Evolutionary conservation across 2,797 vertebrate genomes (phyloP).

Genomic region (Tokudaia tokunoshimensis): DNA sequence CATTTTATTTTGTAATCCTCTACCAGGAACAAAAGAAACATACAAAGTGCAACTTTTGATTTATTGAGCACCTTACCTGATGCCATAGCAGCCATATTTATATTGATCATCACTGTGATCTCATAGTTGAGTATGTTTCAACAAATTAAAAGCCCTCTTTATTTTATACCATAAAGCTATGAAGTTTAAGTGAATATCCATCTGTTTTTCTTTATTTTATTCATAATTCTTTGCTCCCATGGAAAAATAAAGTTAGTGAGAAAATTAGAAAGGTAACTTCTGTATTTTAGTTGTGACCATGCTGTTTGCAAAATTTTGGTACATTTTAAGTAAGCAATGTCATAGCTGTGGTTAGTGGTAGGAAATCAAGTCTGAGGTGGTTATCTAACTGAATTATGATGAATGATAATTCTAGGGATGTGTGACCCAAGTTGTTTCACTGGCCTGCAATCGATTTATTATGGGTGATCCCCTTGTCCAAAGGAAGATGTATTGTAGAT

Average conservation of each 20-base stretch:
- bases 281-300: slow-evolving; percentile 9
- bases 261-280: background rate
- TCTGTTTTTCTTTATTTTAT: background rate
- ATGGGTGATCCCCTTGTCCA: slow-evolving; percentile 59
- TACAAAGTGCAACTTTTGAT: background rate
- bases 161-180: background rate
- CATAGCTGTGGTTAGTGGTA: background rate
- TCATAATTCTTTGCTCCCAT: background rate
- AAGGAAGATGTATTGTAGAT: slow-evolving; percentile 63
- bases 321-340: background rate
- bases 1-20: background rate
- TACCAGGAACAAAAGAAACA: background rate
- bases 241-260: background rate
- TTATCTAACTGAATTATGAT: slow-evolving; percentile 58
- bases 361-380: slow-evolving; percentile 61
- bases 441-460: slow-evolving; percentile 65
- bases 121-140: background rate
- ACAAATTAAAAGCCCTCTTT: background rate
- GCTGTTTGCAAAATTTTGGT: background rate
- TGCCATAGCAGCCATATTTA: background rate
- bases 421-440: slow-evolving; percentile 56
- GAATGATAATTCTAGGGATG: slow-evolving; percentile 24
- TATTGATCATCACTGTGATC: background rate
- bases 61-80: background rate
- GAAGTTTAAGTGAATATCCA: background rate